These are phyloP conservation scores for Drosophila sucinea DNA, from an alignment of 1,140 invertebrate species.

Conservation along the genomic window DNA sequence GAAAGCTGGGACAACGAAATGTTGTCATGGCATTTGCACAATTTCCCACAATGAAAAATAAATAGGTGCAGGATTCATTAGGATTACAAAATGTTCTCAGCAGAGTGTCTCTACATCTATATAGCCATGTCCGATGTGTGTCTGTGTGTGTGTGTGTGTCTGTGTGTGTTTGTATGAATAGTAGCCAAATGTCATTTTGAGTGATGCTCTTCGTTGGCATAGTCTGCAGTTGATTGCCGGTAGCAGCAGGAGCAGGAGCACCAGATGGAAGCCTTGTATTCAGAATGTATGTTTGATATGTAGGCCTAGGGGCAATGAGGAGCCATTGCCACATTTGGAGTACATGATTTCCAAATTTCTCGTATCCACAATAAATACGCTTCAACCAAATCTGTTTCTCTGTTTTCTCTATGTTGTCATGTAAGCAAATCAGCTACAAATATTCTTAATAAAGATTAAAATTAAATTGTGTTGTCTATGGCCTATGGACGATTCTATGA, in stretches of 20 bases:
- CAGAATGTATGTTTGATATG: background rate
- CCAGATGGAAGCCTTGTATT: background rate
- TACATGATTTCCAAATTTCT: constrained; percentile 15
- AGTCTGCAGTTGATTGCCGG: constrained; percentile 2
- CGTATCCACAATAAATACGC: background rate
- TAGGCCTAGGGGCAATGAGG: constrained; percentile 1
- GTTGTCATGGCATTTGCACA: constrained; percentile 78
- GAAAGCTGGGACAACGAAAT: constrained; percentile 47
- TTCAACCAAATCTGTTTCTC: background rate
- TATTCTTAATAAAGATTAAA: background rate
- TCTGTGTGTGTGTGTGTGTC: constrained; percentile 16
- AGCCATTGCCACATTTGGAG: background rate
- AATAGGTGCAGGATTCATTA: constrained; percentile 80
- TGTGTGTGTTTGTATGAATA: constrained; percentile 1
- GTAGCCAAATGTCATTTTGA: constrained; percentile 22
- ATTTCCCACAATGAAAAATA: constrained; percentile 81
- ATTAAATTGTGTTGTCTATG: too few species aligned
- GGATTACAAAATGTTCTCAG: constrained; percentile 63
- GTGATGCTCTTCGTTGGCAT: constrained; percentile 17
- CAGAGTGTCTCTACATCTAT: constrained; percentile 24
- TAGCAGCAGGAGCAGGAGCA: background rate
- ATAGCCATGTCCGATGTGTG: constrained; percentile 7
- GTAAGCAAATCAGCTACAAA: background rate
- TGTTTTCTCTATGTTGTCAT: background rate
- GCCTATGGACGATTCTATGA: too few species aligned